Base-by-base conservation (phyloP, 1,140 invertebrate genomes). In the Phortica variegata region DNA sequence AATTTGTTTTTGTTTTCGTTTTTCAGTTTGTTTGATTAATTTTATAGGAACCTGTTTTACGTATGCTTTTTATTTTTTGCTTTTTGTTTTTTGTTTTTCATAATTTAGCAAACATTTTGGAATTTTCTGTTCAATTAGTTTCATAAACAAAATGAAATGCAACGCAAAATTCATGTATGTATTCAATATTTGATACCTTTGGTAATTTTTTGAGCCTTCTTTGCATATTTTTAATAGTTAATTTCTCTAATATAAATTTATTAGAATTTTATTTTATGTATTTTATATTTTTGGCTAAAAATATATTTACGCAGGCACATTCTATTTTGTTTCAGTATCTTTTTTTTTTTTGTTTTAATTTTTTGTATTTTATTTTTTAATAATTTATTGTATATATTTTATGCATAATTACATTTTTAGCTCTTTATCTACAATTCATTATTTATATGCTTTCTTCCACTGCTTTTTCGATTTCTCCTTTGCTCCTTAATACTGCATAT, bases 221-320 rank as follows among this genome's bases (percentile, higher is more conserved):
- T 26, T 26, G 23, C 10, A 6, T 26, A 10, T 26, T 26, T 26
- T 26, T 26, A 6, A 26, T 26, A 26, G 5, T 26, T 26, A 26
- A 26, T 26, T 26, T 26, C 10, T 26, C 23, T 26, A 26, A 26
- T 26, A 26, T 26, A 26, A 26, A n/a, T n/a, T n/a, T n/a, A n/a
- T n/a, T n/a, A n/a, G n/a, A n/a, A 17, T 44, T 39, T 49, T 31
- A 18, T 33, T 32, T 34, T 41, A 20, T 36, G 12, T 20, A 34
- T 29, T 36, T 50, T 39, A 40, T 44, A 26, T 53, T 56, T 62
- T 63, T 72, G 65, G 65, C 69, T 73, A 73, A 69, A 73, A 73
- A 69, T 69, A 73, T 69, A 66, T 73, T n/a, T 69, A 73, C 60
- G 69, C 69, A 73, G 69, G 69, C 69, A 73, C 69, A 73, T 73